Conservation (phyloP, 2,797 vertebrate genomes). For the Coregonus ussuriensis region DNA sequence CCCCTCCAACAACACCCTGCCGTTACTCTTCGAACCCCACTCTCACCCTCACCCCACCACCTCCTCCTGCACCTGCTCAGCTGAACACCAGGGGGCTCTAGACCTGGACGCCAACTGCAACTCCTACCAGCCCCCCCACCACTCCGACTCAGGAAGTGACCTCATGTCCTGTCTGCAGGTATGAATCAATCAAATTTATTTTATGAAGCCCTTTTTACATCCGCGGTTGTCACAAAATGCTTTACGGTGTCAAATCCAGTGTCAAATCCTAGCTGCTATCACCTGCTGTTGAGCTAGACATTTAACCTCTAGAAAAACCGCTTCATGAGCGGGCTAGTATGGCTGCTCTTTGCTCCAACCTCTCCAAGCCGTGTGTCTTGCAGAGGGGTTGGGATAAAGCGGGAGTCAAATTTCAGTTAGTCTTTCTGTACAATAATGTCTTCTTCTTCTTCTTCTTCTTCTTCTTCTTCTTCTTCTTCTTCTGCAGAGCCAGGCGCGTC, state of each 20-base stretch:
- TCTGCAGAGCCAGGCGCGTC: conserved; percentile 87
- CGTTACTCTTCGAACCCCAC: conserved; percentile 74
- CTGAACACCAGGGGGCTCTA: conserved; percentile 70
- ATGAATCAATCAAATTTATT: background rate
- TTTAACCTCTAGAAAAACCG: background rate
- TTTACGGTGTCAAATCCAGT: background rate
- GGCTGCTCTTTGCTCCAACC: background rate
- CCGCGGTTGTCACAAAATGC: background rate
- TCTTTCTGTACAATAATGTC: no score
- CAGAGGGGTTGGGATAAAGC: no score
- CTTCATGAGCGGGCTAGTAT: background rate
- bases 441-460: no score
- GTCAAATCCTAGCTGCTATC: background rate
- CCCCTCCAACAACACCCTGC: conserved; percentile 33
- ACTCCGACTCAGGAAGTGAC: conserved; percentile 75
- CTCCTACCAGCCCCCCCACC: conserved; percentile 78
- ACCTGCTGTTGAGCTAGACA: background rate
- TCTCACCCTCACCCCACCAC: conserved; percentile 72
- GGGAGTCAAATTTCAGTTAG: no score
- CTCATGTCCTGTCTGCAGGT: conserved; percentile 82
- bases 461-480: background rate
- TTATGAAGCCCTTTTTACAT: background rate
- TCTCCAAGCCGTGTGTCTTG: background rate
- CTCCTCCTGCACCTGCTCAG: conserved; percentile 72
- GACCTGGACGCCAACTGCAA: conserved; percentile 96